A percentile compares a stretch with the other conserved stretches of the same genome.
Evolutionary conservation across 2,113 vertebrate genomes (phyloP).

Genomic region (Tautogolabrus adspersus): DNA sequence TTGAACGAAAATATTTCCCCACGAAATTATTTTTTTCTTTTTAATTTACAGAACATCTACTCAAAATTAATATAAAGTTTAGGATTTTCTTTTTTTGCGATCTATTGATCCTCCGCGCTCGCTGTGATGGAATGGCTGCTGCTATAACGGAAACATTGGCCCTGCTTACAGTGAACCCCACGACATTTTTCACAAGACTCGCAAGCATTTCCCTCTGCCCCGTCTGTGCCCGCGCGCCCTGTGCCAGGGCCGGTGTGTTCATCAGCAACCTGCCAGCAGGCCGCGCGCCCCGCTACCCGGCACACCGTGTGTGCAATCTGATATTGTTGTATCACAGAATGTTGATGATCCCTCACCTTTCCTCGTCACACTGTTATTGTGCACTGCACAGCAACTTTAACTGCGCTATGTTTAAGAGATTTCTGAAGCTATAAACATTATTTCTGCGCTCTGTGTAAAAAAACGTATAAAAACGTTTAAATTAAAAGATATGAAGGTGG

Average conservation of each 20-base stretch:
- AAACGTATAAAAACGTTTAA: not conserved
- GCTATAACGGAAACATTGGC: constrained; percentile 30
- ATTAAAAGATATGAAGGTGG: not conserved
- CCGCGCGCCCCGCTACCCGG: constrained; percentile 78
- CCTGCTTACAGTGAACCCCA: constrained; percentile 22
- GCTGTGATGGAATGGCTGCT: constrained; percentile 54
- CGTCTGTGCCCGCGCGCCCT: constrained; percentile 57
- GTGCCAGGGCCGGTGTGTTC: constrained; percentile 74
- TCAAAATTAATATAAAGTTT: not conserved
- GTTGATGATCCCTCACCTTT: constrained; percentile 48
- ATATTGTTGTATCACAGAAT: constrained; percentile 56
- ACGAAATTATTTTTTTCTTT: too few species aligned
- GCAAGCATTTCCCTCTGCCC: constrained; percentile 37
- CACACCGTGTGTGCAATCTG: constrained; percentile 77
- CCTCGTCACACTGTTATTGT: constrained; percentile 2
- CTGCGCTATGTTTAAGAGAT: constrained; percentile 25
- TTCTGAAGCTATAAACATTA: not conserved
- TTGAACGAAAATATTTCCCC: not conserved
- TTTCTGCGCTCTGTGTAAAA: not conserved
- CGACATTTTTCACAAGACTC: constrained; percentile 50
- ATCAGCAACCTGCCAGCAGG: constrained; percentile 77
- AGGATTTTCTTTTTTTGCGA: not conserved
- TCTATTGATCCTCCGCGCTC: not conserved
- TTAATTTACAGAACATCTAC: not conserved
- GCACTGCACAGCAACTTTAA: not conserved